These are phyloP conservation scores for Mastomys coucha DNA, from an alignment of 2,113 vertebrate genomes.

Conservation along the genomic window DNA sequence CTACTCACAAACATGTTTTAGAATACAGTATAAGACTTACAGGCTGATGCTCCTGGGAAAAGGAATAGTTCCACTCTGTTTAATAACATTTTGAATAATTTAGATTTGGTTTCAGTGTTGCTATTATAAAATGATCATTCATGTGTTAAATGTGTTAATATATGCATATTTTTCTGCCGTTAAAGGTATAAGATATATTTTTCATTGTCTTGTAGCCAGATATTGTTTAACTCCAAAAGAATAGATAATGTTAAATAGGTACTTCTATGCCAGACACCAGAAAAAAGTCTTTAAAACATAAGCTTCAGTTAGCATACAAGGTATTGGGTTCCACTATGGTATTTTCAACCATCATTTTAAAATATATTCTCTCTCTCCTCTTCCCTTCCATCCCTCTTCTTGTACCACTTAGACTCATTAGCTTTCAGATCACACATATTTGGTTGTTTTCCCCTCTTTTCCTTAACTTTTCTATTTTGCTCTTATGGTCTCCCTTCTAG, in stretches of 20 bases:
- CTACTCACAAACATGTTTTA: neutral
- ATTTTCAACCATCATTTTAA: neutral
- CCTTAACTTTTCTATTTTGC: neutral
- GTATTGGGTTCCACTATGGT: neutral
- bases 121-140: neutral
- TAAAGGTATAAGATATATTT: neutral
- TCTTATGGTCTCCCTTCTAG: neutral
- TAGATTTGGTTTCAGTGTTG: neutral
- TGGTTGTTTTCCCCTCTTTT: neutral
- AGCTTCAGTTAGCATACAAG: neutral
- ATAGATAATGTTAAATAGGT: neutral
- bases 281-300: neutral
- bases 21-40: neutral
- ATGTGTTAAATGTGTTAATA: neutral
- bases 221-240: neutral
- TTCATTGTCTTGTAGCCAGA: neutral
- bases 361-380: neutral
- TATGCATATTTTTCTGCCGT: neutral
- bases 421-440: neutral
- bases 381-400: neutral
- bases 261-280: neutral
- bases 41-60: neutral
- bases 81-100: slow-evolving; percentile 27
- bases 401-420: neutral
- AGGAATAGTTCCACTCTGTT: neutral